Evolutionary conservation across 2,797 vertebrate species (phyloP).

Genomic region (Micromesistius poutassou): DNA sequence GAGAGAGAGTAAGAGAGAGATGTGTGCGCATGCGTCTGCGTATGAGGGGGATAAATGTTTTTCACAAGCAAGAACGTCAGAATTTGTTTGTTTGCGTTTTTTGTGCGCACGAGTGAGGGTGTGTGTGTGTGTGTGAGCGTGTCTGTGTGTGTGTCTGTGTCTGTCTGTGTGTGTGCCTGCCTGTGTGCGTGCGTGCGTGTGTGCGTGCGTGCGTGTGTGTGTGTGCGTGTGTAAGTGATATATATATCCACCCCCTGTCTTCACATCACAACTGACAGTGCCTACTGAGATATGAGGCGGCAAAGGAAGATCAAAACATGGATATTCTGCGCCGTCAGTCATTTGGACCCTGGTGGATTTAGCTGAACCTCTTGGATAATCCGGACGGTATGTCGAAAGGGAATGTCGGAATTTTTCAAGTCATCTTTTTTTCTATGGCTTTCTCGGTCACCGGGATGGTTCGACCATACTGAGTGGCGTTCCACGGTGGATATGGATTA

Average conservation of each 20-base stretch:
- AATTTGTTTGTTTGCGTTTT: slow-evolving; percentile 49
- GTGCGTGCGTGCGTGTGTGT: neutral
- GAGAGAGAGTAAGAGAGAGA: slow-evolving; percentile 16
- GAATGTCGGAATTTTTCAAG: slow-evolving; percentile 20
- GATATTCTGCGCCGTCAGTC: slow-evolving; percentile 47
- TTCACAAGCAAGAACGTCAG: slow-evolving; percentile 36
- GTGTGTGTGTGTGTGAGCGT: neutral
- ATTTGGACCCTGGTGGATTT: slow-evolving; percentile 48
- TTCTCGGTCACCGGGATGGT: neutral
- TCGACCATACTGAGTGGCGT: neutral
- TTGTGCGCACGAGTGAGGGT: neutral
- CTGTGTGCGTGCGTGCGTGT: neutral
- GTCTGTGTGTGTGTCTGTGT: neutral
- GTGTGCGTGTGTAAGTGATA: slow-evolving; percentile 33
- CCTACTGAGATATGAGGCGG: slow-evolving; percentile 53
- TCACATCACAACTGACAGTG: slow-evolving; percentile 67
- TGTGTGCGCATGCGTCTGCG: slow-evolving; percentile 14
- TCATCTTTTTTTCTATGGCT: neutral
- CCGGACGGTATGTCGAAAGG: slow-evolving; percentile 55
- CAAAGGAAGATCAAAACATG: slow-evolving; percentile 39
- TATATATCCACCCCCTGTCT: slow-evolving; percentile 58
- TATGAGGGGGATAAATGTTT: slow-evolving; percentile 38
- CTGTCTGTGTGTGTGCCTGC: slow-evolving; percentile 27
- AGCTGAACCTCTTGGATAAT: slow-evolving; percentile 35
- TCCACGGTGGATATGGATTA: neutral